A percentile compares a stretch with the other conserved stretches of the same genome.
Evolutionary conservation across 2,888 invertebrate species (phyloP).

Genomic region (Oscheius myriophilus): DNA sequence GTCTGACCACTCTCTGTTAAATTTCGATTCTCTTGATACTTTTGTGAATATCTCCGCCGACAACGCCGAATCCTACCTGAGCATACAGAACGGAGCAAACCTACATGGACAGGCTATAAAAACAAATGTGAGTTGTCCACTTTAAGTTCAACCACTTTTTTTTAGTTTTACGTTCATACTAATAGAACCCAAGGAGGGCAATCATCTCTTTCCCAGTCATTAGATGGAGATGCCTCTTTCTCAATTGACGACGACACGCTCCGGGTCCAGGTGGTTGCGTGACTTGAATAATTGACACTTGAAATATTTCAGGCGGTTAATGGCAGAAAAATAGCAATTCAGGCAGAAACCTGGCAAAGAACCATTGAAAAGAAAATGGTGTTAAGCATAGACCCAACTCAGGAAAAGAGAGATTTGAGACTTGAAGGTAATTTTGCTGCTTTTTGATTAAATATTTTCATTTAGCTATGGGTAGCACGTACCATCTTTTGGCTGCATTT

Average conservation of each 20-base stretch:
- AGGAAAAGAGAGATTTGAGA: constrained; percentile 24
- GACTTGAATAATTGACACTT: constrained; percentile 1
- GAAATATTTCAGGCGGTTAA: constrained; percentile 29
- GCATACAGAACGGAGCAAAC: constrained; percentile 26
- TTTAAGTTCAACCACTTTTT: not conserved
- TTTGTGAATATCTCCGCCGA: constrained; percentile 40
- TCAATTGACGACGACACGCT: constrained; percentile 40
- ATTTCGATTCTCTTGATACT: constrained; percentile 44
- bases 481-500: constrained; percentile 32
- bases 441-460: not conserved
- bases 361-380: constrained; percentile 37
- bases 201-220: constrained; percentile 32
- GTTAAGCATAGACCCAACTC: constrained; percentile 15
- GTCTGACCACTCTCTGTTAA: constrained; percentile 37
- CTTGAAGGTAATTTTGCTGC: constrained; percentile 25
- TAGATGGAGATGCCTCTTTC: constrained; percentile 40
- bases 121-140: constrained; percentile 15
- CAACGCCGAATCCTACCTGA: constrained; percentile 33
- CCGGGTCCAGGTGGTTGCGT: constrained; percentile 37
- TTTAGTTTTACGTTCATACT: constrained; percentile 36
- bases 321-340: constrained; percentile 26
- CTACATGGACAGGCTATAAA: constrained; percentile 29
- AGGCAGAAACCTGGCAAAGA: constrained; percentile 39
- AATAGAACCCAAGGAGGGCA: constrained; percentile 40
- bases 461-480: constrained; percentile 36